These are phyloP conservation scores for Sander lucioperca DNA, from an alignment of 2,113 vertebrate genomes.

Conservation along the genomic window DNA sequence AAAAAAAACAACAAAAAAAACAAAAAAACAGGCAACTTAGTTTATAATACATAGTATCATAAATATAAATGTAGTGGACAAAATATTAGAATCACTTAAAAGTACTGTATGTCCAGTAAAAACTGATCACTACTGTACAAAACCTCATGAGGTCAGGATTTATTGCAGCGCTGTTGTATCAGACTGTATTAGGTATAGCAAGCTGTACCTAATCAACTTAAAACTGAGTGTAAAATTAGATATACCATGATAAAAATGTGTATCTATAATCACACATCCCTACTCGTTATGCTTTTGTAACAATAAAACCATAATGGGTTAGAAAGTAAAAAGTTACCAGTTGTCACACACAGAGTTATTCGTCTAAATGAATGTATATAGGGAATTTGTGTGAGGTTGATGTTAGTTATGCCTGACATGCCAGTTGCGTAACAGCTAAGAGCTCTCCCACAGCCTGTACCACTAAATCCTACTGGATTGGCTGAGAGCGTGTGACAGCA, in stretches of 20 bases:
- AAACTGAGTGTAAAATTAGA: neutral
- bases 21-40: neutral
- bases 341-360: slow-evolving; percentile 1
- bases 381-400: slow-evolving; percentile 41
- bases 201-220: neutral
- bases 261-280: neutral
- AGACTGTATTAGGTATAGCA: neutral
- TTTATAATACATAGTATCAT: neutral
- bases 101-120: neutral
- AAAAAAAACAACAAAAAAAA: too few relatives aligned
- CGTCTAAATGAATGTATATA: slow-evolving; percentile 46
- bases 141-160: neutral
- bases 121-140: neutral
- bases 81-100: neutral
- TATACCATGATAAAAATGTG: neutral
- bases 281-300: neutral
- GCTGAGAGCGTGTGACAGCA: slow-evolving; percentile 37
- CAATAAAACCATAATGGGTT: neutral
- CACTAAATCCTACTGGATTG: slow-evolving; percentile 51
- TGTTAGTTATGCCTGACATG: slow-evolving; percentile 53
- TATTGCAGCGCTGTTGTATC: neutral
- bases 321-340: neutral
- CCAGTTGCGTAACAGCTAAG: slow-evolving; percentile 63
- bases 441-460: slow-evolving; percentile 31
- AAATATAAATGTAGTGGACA: neutral